phyloP scores from a whole-genome alignment of 2,797 vertebrate species.

The Salarias fasciatus region DNA sequence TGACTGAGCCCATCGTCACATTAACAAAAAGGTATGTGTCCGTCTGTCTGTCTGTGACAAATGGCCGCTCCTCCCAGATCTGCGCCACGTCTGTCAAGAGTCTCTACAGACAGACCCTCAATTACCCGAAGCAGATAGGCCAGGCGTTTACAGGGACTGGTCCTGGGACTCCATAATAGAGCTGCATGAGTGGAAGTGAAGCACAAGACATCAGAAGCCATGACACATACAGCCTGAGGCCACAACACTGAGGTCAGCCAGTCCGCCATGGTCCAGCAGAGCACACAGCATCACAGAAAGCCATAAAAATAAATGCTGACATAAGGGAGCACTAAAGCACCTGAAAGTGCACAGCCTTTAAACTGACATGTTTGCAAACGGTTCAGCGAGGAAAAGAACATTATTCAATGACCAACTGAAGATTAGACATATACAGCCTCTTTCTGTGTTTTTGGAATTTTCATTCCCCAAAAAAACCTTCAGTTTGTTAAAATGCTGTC shows the following conservation, averaged over 20 bases:
- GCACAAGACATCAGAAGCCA: conserved; percentile 58
- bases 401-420: conserved; percentile 5
- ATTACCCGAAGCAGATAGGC: conserved; percentile 17
- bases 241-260: conserved; percentile 50
- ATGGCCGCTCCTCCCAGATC: not conserved
- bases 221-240: conserved; percentile 58
- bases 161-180: conserved; percentile 35
- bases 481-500: conserved; percentile 5
- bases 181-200: conserved; percentile 42
- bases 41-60: not conserved
- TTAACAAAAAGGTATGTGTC: no score
- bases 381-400: conserved; percentile 13
- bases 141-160: conserved; percentile 27
- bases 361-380: not conserved
- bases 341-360: conserved; percentile 8
- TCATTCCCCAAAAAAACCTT: conserved; percentile 6
- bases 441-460: conserved; percentile 1
- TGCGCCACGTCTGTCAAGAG: conserved; percentile 1
- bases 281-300: conserved; percentile 28
- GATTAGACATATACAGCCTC: not conserved
- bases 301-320: conserved; percentile 55
- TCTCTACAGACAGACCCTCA: not conserved
- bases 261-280: conserved; percentile 30
- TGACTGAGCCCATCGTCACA: no score
- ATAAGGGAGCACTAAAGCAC: conserved; percentile 11